Conservation (phyloP, 2,113 vertebrate species). For the Picathartes gymnocephalus region DNA sequence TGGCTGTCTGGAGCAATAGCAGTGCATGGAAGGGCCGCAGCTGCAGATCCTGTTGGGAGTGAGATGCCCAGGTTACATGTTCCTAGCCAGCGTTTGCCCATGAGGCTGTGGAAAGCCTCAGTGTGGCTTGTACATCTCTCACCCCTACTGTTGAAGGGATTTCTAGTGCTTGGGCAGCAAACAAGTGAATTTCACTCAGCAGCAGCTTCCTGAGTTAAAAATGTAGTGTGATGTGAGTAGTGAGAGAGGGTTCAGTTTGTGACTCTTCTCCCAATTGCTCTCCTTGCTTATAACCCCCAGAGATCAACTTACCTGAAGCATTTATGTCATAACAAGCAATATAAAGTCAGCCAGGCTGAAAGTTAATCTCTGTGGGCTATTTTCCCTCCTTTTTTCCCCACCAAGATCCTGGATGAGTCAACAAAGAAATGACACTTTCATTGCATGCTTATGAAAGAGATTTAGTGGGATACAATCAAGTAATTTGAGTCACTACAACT, state of each 20-base stretch:
- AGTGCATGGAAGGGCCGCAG: neutral
- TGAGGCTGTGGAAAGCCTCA: neutral
- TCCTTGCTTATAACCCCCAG: neutral
- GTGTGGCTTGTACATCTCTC: neutral
- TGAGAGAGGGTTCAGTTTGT: neutral
- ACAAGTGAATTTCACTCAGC: neutral
- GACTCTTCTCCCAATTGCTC: neutral
- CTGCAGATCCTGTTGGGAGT: neutral
- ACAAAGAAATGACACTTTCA: neutral
- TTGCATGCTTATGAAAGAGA: neutral
- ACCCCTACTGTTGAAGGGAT: neutral
- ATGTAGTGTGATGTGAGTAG: neutral
- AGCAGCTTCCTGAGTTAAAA: neutral
- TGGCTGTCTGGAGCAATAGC: neutral
- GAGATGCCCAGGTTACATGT: neutral
- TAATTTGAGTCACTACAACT: neutral
- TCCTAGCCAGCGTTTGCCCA: neutral
- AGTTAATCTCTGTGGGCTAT: neutral
- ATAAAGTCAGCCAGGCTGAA: neutral
- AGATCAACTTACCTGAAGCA: neutral
- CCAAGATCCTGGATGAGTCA: neutral
- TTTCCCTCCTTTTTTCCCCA: fast-evolving
- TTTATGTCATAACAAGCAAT: neutral
- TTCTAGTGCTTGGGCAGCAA: neutral
- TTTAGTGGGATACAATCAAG: neutral